Evolutionary conservation across 2,113 vertebrate species (phyloP).

Genomic region (Erythrocercus mccallii): DNA sequence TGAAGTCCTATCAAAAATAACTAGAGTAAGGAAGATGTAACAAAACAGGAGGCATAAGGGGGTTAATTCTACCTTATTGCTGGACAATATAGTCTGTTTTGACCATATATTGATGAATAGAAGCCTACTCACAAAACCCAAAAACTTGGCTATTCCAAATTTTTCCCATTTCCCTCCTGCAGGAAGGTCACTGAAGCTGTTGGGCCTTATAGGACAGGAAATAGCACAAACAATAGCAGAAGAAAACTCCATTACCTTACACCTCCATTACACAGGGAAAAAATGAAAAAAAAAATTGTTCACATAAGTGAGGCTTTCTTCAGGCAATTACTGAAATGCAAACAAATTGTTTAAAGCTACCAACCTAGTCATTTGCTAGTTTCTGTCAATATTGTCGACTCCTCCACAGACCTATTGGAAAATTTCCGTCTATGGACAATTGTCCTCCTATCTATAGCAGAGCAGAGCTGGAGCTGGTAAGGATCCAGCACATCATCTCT

Average conservation of each 20-base stretch:
- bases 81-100: neutral
- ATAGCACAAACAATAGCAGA: neutral
- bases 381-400: neutral
- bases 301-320: neutral
- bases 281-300: neutral
- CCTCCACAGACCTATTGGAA: neutral
- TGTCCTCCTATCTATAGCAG: neutral
- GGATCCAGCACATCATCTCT: accelerated
- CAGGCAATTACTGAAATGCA: neutral
- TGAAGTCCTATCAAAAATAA: neutral
- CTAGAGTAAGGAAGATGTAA: neutral
- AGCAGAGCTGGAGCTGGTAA: neutral
- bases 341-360: neutral
- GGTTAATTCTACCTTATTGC: neutral
- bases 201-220: neutral
- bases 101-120: neutral
- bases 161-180: neutral
- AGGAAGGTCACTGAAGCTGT: neutral
- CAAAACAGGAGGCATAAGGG: neutral
- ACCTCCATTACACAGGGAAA: neutral
- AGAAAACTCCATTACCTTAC: neutral
- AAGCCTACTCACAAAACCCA: neutral
- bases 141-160: neutral
- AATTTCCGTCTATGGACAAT: neutral
- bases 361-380: neutral